Evolutionary conservation across 2,797 vertebrate genomes (phyloP).

Genomic region (Diglossa cyanea): DNA sequence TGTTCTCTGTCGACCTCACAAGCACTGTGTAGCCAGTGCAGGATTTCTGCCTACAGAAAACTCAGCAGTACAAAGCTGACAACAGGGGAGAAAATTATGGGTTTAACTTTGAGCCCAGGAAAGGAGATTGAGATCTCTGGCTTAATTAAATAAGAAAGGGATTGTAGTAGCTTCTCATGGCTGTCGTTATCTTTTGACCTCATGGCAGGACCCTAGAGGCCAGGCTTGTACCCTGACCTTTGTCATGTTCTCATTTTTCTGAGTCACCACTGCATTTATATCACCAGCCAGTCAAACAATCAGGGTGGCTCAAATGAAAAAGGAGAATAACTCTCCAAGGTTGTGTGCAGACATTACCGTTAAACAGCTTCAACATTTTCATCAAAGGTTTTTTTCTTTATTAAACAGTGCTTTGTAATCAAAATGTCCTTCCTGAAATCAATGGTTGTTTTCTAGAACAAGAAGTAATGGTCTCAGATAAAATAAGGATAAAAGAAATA

Average conservation of each 20-base stretch:
- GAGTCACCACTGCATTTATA: not conserved
- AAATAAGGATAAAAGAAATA: not conserved
- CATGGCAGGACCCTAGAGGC: not conserved
- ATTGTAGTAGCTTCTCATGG: not conserved
- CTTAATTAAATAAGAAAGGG: not conserved
- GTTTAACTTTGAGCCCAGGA: not conserved
- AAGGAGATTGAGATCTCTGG: not conserved
- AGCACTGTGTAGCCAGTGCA: fast-evolving
- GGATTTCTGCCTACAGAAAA: not conserved
- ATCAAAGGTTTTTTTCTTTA: not conserved
- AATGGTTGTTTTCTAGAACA: not conserved
- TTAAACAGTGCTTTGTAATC: not conserved
- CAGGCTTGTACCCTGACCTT: not conserved
- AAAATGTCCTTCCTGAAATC: not conserved
- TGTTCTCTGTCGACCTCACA: fast-evolving
- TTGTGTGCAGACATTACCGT: not conserved
- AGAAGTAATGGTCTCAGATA: not conserved
- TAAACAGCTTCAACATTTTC: not conserved
- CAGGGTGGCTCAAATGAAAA: not conserved
- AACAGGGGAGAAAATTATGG: not conserved
- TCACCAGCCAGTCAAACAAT: not conserved
- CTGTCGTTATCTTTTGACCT: not conserved
- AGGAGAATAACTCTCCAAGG: not conserved
- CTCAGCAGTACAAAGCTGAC: not conserved
- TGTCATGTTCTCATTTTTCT: not conserved